Evolutionary conservation across 2,113 vertebrate species (phyloP).

Genomic region (Labrus mixtus): DNA sequence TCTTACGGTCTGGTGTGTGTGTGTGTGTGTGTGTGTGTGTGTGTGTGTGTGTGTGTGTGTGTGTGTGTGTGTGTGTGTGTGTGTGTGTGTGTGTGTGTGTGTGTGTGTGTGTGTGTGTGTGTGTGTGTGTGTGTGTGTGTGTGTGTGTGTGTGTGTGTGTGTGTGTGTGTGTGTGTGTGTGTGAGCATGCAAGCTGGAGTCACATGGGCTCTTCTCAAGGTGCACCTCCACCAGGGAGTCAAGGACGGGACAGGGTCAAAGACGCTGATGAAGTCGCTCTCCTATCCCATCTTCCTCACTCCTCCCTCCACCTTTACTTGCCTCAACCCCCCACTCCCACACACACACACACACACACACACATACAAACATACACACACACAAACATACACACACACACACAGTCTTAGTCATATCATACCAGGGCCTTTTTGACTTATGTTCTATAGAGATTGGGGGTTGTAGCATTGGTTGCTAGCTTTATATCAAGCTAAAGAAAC

Average conservation of each 20-base stretch:
- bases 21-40: slow-evolving; percentile 35
- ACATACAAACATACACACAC: not conserved
- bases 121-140: slow-evolving; percentile 20
- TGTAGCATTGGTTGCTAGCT: not conserved
- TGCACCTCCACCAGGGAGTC: slow-evolving; percentile 60
- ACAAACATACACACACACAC: not conserved
- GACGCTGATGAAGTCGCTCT: slow-evolving; percentile 58
- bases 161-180: slow-evolving; percentile 28
- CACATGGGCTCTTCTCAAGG: slow-evolving; percentile 77
- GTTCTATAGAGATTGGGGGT: slow-evolving; percentile 7
- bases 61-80: slow-evolving; percentile 39
- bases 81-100: slow-evolving; percentile 23
- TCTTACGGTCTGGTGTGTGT: slow-evolving; percentile 1
- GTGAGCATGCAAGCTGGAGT: slow-evolving; percentile 39
- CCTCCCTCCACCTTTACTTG: slow-evolving; percentile 24
- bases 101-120: slow-evolving; percentile 30
- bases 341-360: not conserved
- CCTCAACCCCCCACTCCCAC: not conserved
- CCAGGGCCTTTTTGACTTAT: slow-evolving; percentile 19
- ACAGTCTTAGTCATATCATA: slow-evolving; percentile 32
- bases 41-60: slow-evolving; percentile 20
- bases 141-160: slow-evolving; percentile 28
- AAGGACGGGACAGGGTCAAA: slow-evolving; percentile 76
- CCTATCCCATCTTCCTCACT: slow-evolving; percentile 37
- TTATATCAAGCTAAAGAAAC: slow-evolving; percentile 1